Evolutionary conservation across 2,113 vertebrate genomes (phyloP).

Genomic region (Onychorhynchus coronatus): DNA sequence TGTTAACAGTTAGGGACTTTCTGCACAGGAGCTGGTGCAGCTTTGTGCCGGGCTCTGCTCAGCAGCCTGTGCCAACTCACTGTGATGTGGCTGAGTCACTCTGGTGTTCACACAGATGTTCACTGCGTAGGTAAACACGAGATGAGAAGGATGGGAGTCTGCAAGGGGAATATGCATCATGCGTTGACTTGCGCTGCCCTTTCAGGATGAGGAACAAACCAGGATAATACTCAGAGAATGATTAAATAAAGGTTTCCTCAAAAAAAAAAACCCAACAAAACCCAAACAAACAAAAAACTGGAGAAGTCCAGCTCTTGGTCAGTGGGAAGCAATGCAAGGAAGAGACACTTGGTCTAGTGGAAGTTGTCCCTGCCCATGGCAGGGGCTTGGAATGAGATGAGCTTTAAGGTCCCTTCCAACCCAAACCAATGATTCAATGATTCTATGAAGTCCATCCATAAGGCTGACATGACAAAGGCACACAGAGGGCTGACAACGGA

Average conservation of each 20-base stretch:
- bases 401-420: not conserved
- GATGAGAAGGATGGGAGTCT: not conserved
- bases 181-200: not conserved
- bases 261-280: no score
- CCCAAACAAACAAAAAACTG: not conserved
- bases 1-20: not conserved
- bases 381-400: not conserved
- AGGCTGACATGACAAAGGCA: not conserved
- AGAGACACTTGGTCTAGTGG: not conserved
- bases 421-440: not conserved
- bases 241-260: not conserved
- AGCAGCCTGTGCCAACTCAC: not conserved
- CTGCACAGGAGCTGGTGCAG: not conserved
- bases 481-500: not conserved
- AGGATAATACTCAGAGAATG: not conserved
- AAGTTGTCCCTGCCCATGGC: not conserved
- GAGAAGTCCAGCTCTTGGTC: not conserved
- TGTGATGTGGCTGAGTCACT: not conserved
- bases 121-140: not conserved
- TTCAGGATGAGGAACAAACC: not conserved
- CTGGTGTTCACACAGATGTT: not conserved
- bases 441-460: accelerated
- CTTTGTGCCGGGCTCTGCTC: not conserved
- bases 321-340: not conserved
- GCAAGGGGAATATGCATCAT: not conserved